phyloP scores from a whole-genome alignment of 2,797 vertebrate genomes.

The Crossoptilon crossoptilon region DNA sequence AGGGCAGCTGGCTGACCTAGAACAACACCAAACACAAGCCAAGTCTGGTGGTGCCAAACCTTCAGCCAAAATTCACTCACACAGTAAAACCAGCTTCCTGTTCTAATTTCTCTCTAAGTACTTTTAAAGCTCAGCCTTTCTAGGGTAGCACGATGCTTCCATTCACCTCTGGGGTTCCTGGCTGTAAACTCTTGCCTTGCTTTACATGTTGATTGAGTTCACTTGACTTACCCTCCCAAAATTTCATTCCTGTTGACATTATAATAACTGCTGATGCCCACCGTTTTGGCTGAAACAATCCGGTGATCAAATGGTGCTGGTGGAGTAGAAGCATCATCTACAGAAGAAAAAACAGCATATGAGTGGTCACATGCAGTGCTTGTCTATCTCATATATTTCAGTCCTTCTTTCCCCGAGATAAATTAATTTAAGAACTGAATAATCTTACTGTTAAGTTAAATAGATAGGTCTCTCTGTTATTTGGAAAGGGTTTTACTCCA shows the following conservation, averaged over 20 bases:
- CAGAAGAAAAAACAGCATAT: slow-evolving; percentile 32
- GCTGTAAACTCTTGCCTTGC: background rate
- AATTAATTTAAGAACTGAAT: slow-evolving; percentile 10
- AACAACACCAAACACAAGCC: background rate
- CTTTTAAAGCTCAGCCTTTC: background rate
- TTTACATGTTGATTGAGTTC: background rate
- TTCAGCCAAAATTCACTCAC: background rate
- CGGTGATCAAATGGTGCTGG: slow-evolving; percentile 93
- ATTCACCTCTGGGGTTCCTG: background rate
- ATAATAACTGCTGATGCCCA: slow-evolving; percentile 87
- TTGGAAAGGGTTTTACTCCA: background rate
- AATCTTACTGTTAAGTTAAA: background rate
- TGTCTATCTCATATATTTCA: background rate
- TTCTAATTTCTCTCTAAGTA: background rate
- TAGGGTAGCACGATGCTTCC: background rate
- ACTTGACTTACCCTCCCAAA: slow-evolving; percentile 91
- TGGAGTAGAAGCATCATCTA: slow-evolving; percentile 85
- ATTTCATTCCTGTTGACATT: slow-evolving; percentile 89
- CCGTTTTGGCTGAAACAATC: slow-evolving; percentile 90
- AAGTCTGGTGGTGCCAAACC: background rate
- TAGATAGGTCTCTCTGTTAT: background rate
- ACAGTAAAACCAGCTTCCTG: background rate
- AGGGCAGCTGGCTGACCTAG: slow-evolving; percentile 32
- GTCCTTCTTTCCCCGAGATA: background rate
- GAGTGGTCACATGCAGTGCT: background rate